phyloP scores from a whole-genome alignment of 2,888 invertebrate species.

The Atethmia centrago region DNA sequence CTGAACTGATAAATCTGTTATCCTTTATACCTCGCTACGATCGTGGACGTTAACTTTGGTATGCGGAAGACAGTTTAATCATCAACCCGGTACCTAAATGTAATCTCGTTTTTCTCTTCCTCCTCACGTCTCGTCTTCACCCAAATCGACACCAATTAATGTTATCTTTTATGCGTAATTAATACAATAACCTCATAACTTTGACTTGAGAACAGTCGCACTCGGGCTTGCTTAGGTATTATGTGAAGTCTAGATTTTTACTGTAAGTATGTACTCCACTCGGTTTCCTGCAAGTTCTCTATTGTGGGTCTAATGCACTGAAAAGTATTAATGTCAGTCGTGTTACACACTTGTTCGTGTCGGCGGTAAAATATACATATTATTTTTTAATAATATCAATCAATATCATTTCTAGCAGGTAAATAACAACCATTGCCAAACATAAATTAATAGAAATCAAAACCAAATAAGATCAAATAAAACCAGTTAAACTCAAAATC shows the following conservation, averaged over 20 bases:
- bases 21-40: background rate
- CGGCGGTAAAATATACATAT: no score
- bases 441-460: no score
- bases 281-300: background rate
- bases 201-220: background rate
- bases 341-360: background rate
- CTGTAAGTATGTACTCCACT: background rate
- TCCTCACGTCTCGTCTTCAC: slow-evolving; percentile 4
- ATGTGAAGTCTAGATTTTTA: slow-evolving; percentile 1
- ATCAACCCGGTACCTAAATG: slow-evolving; percentile 18
- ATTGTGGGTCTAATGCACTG: background rate
- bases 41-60: no score
- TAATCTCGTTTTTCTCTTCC: slow-evolving; percentile 34
- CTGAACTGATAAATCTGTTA: slow-evolving; percentile 1
- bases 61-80: slow-evolving; percentile 48
- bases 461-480: no score
- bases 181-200: slow-evolving; percentile 17
- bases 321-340: background rate
- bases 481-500: no score
- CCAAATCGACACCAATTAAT: slow-evolving; percentile 30
- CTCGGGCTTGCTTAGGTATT: background rate
- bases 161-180: slow-evolving; percentile 20
- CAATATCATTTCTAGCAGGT: no score
- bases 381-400: no score
- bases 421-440: no score